These are phyloP conservation scores for Rhynchophorus ferrugineus DNA, from an alignment of 1,140 invertebrate genomes.

Conservation along the genomic window DNA sequence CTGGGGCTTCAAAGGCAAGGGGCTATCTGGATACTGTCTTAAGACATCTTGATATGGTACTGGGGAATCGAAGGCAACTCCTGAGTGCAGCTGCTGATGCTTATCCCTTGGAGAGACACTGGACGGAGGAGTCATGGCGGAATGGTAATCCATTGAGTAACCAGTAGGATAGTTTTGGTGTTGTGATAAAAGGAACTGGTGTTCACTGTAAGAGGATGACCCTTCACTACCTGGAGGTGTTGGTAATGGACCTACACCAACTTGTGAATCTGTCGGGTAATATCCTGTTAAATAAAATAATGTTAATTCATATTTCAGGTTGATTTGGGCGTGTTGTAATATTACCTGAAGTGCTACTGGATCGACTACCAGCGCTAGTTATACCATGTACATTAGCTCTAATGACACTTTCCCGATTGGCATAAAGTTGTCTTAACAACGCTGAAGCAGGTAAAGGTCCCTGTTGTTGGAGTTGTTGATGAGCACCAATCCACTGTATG, in stretches of 20 bases:
- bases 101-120: slow-evolving; percentile 90
- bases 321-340: not conserved
- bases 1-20: slow-evolving; percentile 83
- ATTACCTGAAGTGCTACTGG: slow-evolving; percentile 35
- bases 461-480: slow-evolving; percentile 54
- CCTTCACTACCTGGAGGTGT: slow-evolving; percentile 80
- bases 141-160: slow-evolving; percentile 75
- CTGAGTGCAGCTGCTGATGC: slow-evolving; percentile 52
- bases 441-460: slow-evolving; percentile 69
- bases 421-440: slow-evolving; percentile 81
- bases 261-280: slow-evolving; percentile 38
- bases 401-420: slow-evolving; percentile 90
- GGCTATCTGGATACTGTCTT: slow-evolving; percentile 59
- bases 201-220: slow-evolving; percentile 60
- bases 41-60: slow-evolving; percentile 50
- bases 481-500: slow-evolving; percentile 89
- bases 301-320: not conserved
- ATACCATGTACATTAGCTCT: slow-evolving; percentile 77
- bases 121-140: slow-evolving; percentile 90
- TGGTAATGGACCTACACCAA: slow-evolving; percentile 65
- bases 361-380: slow-evolving; percentile 45
- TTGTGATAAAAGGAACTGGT: slow-evolving; percentile 59
- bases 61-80: slow-evolving; percentile 38
- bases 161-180: slow-evolving; percentile 52
- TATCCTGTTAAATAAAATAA: slow-evolving; percentile 19